Evolutionary conservation across 1,140 invertebrate species (phyloP).

Genomic region (Ditylenchus dipsaci): DNA sequence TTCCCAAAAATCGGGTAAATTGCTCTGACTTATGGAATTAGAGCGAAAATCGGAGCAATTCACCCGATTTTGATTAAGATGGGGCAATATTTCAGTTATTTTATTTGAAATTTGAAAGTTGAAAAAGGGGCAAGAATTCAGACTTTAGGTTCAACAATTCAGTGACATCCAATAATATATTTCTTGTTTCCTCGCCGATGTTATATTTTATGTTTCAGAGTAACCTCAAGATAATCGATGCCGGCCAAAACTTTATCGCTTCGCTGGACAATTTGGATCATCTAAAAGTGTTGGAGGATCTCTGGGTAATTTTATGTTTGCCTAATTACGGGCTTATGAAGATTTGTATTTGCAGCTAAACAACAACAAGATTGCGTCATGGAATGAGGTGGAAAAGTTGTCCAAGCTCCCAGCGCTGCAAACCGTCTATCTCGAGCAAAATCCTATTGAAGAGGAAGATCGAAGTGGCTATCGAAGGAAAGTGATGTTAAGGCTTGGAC

Average conservation of each 20-base stretch:
- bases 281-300: not conserved
- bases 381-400: conserved; percentile 36
- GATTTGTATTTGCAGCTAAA: conserved; percentile 26
- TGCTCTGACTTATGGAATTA: too few relatives aligned
- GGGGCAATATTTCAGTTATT: too few relatives aligned
- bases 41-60: too few relatives aligned
- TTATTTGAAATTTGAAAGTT: too few relatives aligned
- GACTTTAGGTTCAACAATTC: too few relatives aligned
- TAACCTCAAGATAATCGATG: conserved; percentile 1
- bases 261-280: not conserved
- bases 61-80: too few relatives aligned
- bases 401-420: conserved; percentile 25
- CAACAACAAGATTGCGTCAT: conserved; percentile 20
- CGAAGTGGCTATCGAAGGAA: conserved; percentile 32
- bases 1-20: too few relatives aligned
- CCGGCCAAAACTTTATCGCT: not conserved
- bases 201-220: conserved; percentile 1
- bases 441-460: conserved; percentile 32
- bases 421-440: conserved; percentile 39
- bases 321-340: not conserved
- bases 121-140: too few relatives aligned
- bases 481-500: conserved; percentile 32
- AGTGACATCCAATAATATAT: too few relatives aligned
- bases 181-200: too few relatives aligned
- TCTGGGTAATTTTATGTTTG: not conserved